Evolutionary conservation across 1,140 invertebrate genomes (phyloP).

Genomic region (Calycopis cecrops): DNA sequence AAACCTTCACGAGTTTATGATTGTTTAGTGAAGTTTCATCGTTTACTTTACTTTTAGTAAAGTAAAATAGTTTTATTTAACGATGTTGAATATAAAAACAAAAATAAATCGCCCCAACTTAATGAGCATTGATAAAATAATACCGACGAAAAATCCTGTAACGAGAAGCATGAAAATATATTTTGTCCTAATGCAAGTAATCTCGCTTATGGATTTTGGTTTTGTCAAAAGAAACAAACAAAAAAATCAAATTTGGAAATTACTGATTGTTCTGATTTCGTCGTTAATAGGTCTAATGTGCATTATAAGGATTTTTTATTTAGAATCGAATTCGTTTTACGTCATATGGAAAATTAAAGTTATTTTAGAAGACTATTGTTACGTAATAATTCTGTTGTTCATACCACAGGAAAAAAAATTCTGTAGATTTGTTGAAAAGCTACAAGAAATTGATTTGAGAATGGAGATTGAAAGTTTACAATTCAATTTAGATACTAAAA

Average conservation of each 20-base stretch:
- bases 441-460: constrained; percentile 13
- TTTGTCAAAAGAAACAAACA: no score
- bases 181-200: background rate
- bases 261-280: no score
- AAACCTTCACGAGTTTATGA: no score
- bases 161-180: background rate
- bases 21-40: no score
- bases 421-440: no score
- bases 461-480: background rate
- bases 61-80: no score
- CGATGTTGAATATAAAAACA: no score
- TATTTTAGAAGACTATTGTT: constrained; percentile 10
- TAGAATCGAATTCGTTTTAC: background rate
- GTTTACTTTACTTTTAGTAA: no score
- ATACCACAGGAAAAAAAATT: background rate
- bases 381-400: constrained; percentile 2
- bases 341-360: background rate
- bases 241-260: no score
- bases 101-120: no score
- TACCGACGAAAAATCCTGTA: background rate
- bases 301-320: background rate
- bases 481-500: constrained; percentile 8
- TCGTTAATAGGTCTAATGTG: no score
- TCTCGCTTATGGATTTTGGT: background rate
- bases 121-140: no score